phyloP scores from a whole-genome alignment of 2,113 vertebrate genomes.

The Microtus pennsylvanicus region DNA sequence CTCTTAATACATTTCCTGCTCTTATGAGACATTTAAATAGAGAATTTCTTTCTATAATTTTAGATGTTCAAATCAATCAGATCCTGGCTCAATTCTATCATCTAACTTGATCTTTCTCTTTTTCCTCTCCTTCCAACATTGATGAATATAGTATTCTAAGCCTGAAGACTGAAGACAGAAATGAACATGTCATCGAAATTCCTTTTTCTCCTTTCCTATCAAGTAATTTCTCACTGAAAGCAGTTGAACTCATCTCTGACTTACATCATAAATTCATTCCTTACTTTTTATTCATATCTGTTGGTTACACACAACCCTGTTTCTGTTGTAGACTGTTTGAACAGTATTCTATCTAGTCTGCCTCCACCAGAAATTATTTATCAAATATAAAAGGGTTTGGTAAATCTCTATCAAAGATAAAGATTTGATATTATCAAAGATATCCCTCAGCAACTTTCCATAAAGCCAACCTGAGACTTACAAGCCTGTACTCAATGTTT shows the following conservation, averaged over 20 bases:
- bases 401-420: background rate
- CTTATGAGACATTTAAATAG: slow-evolving; percentile 26
- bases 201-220: background rate
- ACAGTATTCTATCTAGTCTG: background rate
- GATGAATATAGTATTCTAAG: background rate
- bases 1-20: background rate
- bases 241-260: background rate
- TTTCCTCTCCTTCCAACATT: background rate
- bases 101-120: background rate
- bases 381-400: background rate
- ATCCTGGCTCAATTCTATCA: background rate
- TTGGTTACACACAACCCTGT: background rate
- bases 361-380: background rate
- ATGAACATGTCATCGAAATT: background rate
- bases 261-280: background rate
- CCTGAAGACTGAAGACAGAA: background rate
- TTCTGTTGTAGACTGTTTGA: background rate
- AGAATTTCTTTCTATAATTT: background rate
- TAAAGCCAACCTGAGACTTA: background rate
- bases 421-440: background rate
- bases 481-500: background rate
- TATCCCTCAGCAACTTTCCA: background rate
- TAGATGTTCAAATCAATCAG: background rate
- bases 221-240: background rate
- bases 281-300: background rate